Percentiles rank a stretch among this genome's conserved stretches.
phyloP scores from a whole-genome alignment of 2,113 vertebrate species.

The Cranoglanis bouderius region DNA sequence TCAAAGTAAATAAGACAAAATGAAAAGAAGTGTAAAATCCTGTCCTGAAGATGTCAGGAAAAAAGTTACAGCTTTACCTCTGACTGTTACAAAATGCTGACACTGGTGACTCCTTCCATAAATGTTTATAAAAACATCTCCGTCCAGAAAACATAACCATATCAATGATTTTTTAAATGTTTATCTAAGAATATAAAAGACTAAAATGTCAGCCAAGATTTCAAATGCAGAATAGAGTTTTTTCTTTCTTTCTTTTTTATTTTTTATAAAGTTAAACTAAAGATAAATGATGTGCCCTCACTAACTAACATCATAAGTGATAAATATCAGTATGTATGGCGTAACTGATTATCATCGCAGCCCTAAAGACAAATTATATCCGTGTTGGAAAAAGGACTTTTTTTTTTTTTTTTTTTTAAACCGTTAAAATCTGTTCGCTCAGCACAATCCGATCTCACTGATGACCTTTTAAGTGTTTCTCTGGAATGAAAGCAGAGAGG shows the following conservation, averaged over 20 bases:
- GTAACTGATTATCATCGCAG: neutral
- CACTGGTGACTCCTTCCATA: neutral
- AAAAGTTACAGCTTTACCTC: too few relatives aligned
- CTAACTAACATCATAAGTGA: neutral
- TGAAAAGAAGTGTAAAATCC: too few relatives aligned
- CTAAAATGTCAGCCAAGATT: neutral
- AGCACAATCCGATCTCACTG: conserved; percentile 46
- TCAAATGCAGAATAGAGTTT: too few relatives aligned
- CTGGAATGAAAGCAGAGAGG: conserved; percentile 44
- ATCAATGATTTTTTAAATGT: too few relatives aligned
- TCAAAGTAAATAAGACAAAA: too few relatives aligned
- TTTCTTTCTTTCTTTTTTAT: too few relatives aligned
- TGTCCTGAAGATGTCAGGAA: too few relatives aligned
- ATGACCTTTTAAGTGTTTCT: conserved; percentile 55
- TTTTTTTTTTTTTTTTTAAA: conserved; percentile 17
- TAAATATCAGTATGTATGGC: neutral
- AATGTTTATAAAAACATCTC: neutral
- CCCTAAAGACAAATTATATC: neutral
- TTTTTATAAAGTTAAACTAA: neutral
- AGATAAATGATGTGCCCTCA: neutral
- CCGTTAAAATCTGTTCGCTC: conserved; percentile 33
- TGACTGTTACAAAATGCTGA: neutral
- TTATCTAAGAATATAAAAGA: neutral
- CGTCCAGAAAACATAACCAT: too few relatives aligned
- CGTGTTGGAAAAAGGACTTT: neutral